Evolutionary conservation across 2,888 invertebrate species (phyloP), one percentile per base, ranked within the genome.

Genomic region (Molorchus minor): DNA sequence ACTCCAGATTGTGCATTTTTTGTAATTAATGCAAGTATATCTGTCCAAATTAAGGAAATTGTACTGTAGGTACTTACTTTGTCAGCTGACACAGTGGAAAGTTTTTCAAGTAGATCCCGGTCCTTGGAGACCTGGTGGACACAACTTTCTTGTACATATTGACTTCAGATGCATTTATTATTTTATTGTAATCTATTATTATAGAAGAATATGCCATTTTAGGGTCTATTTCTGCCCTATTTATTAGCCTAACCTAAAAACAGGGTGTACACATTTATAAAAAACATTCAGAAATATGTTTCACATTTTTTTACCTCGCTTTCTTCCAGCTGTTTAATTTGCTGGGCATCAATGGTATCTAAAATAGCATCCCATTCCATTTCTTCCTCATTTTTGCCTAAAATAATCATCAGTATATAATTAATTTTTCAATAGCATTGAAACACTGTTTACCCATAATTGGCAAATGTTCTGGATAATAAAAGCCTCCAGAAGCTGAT

Each of bases 381-480:
- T 62, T 73, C 74, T 60, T 81, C 80, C 12, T 74, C 67, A 64
- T 68, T 73, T 68, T 80, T 79, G 33, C 80, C 80, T 79, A 61
- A 59, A 69, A 65, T 52, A 45, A 58, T 13, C 40, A 30, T 20
- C 44, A 38, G 40, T n/a, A n/a, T n/a, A n/a, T n/a, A n/a, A n/a
- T n/a, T n/a, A n/a, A n/a, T n/a, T n/a, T n/a, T n/a, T n/a, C n/a
- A n/a, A n/a, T n/a, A n/a, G n/a, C n/a, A n/a, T n/a, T n/a, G n/a
- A n/a, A n/a, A n/a, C n/a, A n/a, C n/a, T 13, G 21, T 68, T 83
- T 82, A 84, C 92, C 93, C 71, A 94, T 81, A 16, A 92, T 82
- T 41, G 93, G 93, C 74, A 94, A 85, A 78, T 94, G 94, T 62
- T 92, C 91, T 64, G 87, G 87, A 78, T 93, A 94, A 77, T 91